Evolutionary conservation across 2,888 invertebrate genomes (phyloP), one percentile per base, ranked within the genome.

Genomic region (Agonopterix alstromeriana): DNA sequence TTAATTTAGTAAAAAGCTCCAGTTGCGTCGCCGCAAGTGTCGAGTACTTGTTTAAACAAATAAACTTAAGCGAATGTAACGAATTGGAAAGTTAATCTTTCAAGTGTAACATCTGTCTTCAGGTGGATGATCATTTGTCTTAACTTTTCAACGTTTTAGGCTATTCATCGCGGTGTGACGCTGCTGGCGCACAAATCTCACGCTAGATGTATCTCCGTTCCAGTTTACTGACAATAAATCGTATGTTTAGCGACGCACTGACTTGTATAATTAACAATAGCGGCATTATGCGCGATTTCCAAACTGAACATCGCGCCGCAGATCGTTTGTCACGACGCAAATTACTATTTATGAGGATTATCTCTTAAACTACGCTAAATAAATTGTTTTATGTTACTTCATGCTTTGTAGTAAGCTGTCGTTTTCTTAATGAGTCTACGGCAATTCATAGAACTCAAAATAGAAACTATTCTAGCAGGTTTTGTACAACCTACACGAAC

Each of bases 211-310:
- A 80, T 77, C 66, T 67, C 61, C 67, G 81, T 82, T 82, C 85
- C 69, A 85, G 75, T 83, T 80, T 73, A 62, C 78, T 74, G 75
- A 81, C 78, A 82, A 84, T 86, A 86, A 85, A 87, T 87, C 78
- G 82, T 83, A 78, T 83, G 83, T 84, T 85, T 81, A 82, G 80
- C 82, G 81, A 77, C 80, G 79, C 77, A 69, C 74, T 78, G 84
- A 78, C 79, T 83, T 78, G 83, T 82, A 79, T 84, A 86, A 86
- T 87, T 83, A 84, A 87, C 87, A 86, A 87, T 84, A 77, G 83
- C 63, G 63, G 82, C 71, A 83, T 82, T 82, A 83, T 79, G 79
- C 76, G 81, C 82, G 82, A 84, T 87, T 88, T 85, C 86, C 83
- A 85, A 87, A 86, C 81, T 76, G 63, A 77, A 75, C 76, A 69